A percentile compares a stretch with the other conserved stretches of the same genome.
Conservation (phyloP, 1,140 invertebrate species). For the Tribolium castaneum region DNA sequence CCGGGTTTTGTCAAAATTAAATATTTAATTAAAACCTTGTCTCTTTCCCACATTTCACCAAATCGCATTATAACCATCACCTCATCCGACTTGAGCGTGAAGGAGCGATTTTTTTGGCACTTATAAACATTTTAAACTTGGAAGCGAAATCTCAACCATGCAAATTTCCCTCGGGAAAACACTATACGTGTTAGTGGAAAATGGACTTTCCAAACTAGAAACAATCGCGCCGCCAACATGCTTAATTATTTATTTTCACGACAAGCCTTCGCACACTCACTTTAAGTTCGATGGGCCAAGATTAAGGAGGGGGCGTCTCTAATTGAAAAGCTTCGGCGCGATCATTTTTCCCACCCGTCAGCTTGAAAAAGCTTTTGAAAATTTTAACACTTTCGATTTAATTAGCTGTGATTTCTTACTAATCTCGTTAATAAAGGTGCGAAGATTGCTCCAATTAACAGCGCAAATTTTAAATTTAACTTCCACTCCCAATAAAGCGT, state of each 20-base stretch:
- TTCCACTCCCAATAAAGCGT: not conserved
- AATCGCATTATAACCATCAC: conserved; percentile 32
- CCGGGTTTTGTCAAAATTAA: not conserved
- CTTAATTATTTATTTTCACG: conserved; percentile 39
- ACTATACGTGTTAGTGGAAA: conserved; percentile 41
- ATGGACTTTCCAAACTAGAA: conserved; percentile 42
- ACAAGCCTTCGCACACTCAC: conserved; percentile 27
- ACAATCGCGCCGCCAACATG: conserved; percentile 36
- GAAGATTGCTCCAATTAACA: not conserved
- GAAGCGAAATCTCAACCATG: conserved; percentile 33
- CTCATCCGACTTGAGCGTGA: conserved; percentile 9
- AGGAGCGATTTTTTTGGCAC: conserved; percentile 33
- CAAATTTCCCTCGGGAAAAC: conserved; percentile 37
- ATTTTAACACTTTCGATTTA: conserved; percentile 12
- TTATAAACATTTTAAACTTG: conserved; percentile 41
- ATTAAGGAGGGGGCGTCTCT: conserved; percentile 1
- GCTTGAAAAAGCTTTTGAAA: conserved; percentile 10
- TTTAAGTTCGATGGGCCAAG: conserved; percentile 27
- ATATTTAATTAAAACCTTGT: conserved; percentile 26
- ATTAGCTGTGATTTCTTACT: not conserved
- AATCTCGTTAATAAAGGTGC: not conserved
- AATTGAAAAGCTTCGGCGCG: conserved; percentile 11
- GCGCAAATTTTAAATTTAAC: not conserved
- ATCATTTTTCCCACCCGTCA: conserved; percentile 31
- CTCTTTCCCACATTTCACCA: not conserved